Evolutionary conservation across 1,140 invertebrate species (phyloP).

Genomic region (Drosophila subobscura): DNA sequence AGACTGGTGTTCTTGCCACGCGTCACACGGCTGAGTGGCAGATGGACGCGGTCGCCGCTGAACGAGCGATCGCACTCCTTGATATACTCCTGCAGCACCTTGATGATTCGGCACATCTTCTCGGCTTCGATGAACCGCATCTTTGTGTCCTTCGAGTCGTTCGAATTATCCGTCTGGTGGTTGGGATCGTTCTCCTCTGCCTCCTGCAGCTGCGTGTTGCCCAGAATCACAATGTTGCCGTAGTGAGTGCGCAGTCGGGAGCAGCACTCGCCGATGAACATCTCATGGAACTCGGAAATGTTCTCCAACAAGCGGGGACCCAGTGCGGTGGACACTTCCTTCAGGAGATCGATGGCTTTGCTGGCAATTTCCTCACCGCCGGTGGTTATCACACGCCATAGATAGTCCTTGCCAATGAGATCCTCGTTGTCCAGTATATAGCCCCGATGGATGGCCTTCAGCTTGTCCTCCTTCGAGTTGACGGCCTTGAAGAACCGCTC

Average conservation of each 20-base stretch:
- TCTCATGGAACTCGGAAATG: conserved; percentile 92
- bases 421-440: conserved; percentile 94
- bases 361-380: conserved; percentile 96
- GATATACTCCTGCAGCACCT: conserved; percentile 97
- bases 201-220: conserved; percentile 78
- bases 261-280: conserved; percentile 94
- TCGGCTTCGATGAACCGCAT: conserved; percentile 88
- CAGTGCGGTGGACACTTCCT: conserved; percentile 97
- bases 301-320: conserved; percentile 90
- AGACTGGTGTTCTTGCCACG: conserved; percentile 95
- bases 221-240: conserved; percentile 86
- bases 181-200: conserved; percentile 47
- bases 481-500: conserved; percentile 98
- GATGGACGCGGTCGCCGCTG: conserved; percentile 93
- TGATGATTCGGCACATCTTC: conserved; percentile 96
- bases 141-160: conserved; percentile 76
- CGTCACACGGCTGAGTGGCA: conserved; percentile 87
- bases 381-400: conserved; percentile 96
- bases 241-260: conserved; percentile 94
- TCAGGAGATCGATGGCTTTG: conserved; percentile 94
- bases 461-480: conserved; percentile 97
- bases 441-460: conserved; percentile 92
- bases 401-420: conserved; percentile 97
- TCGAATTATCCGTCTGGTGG: conserved; percentile 71
- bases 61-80: conserved; percentile 97